Conservation (phyloP, 2,113 vertebrate species). For the Epinephelus lanceolatus region DNA sequence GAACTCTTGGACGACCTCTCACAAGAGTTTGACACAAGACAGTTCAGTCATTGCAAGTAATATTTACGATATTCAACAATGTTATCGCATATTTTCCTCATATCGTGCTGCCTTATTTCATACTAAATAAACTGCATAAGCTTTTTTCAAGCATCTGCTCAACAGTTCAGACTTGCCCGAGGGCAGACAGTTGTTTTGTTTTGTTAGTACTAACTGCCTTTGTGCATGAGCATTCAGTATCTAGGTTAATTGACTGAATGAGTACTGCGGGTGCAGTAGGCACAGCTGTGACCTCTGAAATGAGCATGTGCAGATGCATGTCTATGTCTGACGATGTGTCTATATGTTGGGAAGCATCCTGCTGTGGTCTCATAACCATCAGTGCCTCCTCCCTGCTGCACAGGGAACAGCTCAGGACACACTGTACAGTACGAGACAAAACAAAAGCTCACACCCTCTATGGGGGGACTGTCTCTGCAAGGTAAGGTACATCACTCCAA, state of each 20-base stretch:
- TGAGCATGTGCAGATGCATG: not conserved
- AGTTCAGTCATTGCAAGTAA: too few relatives aligned
- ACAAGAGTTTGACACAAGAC: too few relatives aligned
- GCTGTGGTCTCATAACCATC: constrained; percentile 55
- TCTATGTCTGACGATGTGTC: constrained; percentile 23
- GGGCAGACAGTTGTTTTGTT: constrained; percentile 60
- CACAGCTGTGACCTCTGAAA: constrained; percentile 72
- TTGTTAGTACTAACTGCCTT: constrained; percentile 44
- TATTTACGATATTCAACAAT: too few relatives aligned
- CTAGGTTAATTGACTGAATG: constrained; percentile 68
- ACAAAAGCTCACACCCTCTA: constrained; percentile 1
- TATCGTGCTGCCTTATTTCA: not conserved
- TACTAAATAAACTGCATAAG: constrained; percentile 3
- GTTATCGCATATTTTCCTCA: too few relatives aligned
- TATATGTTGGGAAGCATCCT: constrained; percentile 49
- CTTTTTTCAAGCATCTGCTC: constrained; percentile 50
- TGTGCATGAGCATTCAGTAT: constrained; percentile 54
- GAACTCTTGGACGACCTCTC: too few relatives aligned
- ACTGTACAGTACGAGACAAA: constrained; percentile 4
- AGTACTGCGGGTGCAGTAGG: constrained; percentile 43
- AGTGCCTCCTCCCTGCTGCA: constrained; percentile 41
- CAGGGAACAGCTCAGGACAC: constrained; percentile 25
- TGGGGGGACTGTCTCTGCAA: not conserved
- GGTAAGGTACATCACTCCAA: not conserved
- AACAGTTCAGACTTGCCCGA: constrained; percentile 28